Conservation (phyloP, 1,140 invertebrate genomes). For the Ladona fulva region DNA sequence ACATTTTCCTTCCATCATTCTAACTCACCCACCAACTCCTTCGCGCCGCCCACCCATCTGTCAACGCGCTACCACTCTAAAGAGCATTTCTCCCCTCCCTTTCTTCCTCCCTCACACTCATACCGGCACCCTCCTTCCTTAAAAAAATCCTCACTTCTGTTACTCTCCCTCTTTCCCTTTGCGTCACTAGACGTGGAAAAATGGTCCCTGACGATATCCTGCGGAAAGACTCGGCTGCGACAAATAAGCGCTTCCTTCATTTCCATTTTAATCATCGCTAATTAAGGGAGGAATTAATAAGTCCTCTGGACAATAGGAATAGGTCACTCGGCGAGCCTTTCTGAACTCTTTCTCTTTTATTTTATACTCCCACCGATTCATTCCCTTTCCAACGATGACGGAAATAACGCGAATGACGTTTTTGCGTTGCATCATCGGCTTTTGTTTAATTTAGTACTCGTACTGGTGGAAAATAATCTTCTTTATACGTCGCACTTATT, state of each 20-base stretch:
- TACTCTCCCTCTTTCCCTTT: neutral
- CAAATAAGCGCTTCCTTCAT: neutral
- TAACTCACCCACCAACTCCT: neutral
- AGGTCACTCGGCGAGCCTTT: neutral
- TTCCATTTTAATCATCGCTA: neutral
- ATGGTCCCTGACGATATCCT: neutral
- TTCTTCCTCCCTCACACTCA: neutral
- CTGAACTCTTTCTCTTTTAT: neutral
- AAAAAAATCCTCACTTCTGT: neutral
- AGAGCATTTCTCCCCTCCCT: neutral
- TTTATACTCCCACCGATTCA: neutral
- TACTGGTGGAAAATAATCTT: too few relatives aligned
- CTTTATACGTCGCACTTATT: too few relatives aligned
- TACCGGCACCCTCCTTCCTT: neutral
- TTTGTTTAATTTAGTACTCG: too few relatives aligned
- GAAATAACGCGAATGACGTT: too few relatives aligned
- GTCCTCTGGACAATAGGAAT: neutral
- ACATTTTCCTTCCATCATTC: too few relatives aligned
- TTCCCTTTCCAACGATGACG: neutral
- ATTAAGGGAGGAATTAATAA: neutral
- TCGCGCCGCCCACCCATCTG: neutral
- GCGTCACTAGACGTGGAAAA: neutral
- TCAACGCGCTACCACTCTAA: neutral
- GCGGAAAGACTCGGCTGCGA: neutral
- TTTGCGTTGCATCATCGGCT: too few relatives aligned